phyloP scores from a whole-genome alignment of 2,888 invertebrate genomes.

The Liopterus haemorrhoidalis region DNA sequence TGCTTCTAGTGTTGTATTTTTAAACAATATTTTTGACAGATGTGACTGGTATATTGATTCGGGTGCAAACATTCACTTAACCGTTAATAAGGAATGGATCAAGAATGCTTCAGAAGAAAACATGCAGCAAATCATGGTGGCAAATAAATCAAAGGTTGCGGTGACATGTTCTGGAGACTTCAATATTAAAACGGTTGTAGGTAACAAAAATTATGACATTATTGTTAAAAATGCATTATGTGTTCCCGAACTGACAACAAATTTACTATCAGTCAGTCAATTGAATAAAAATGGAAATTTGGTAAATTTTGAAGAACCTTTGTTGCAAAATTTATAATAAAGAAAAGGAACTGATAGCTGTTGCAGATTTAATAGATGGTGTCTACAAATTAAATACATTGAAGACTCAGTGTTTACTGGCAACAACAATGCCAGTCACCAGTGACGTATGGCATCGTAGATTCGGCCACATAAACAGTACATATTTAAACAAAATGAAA shows the following conservation, averaged over 20 bases:
- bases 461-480: slow-evolving; percentile 10
- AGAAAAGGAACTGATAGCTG: slow-evolving; percentile 1
- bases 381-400: slow-evolving; percentile 2
- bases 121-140: no score
- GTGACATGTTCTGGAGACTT: no score
- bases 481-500: slow-evolving; percentile 8
- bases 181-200: no score
- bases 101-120: no score
- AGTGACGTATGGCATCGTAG: slow-evolving; percentile 14
- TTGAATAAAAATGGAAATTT: slow-evolving; percentile 7
- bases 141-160: no score
- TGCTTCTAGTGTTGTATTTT: no score
- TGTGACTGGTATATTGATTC: no score
- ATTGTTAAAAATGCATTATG: slow-evolving; percentile 2
- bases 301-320: slow-evolving; percentile 1
- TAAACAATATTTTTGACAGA: no score
- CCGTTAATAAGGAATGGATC: no score
- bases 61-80: no score
- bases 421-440: slow-evolving; percentile 9
- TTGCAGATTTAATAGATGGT: not conserved
- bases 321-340: slow-evolving; percentile 7
- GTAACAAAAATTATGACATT: no score
- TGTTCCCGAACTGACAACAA: slow-evolving; percentile 10
- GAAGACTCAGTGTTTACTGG: slow-evolving; percentile 7
- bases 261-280: slow-evolving; percentile 8